Evolutionary conservation across 53 echinoderm and acorn worm species (phyloP), one percentile per base, ranked within the genome.

Genomic region (Stichopus horrens): DNA sequence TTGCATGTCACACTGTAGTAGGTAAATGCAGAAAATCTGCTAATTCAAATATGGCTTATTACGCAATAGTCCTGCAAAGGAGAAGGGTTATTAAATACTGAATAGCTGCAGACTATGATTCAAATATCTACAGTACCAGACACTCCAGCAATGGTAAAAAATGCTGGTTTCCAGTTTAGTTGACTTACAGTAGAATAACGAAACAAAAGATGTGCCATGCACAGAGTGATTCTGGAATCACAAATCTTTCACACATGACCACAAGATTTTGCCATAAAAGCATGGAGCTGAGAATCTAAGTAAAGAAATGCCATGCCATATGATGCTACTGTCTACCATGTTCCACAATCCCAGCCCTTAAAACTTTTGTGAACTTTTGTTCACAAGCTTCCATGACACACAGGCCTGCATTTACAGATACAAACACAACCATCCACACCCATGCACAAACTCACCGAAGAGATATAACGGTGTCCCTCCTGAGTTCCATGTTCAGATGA

Each of bases 211-310:
- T 75, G 75, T 75, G 75, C 75, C 75, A 14, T 19, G n/a, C 13
- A 75, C 75, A 16, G 11, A 11, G 14, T 75, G 75, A 19, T 75
- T 75, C n/a, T 75, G 75, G 75, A 75, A 75, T 16, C 75, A 16
- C 16, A 75, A 20, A 75, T 16, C n/a, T 16, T 19, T 75, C n/a
- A 75, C 75, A 75, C 75, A 75, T 75, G 13, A 75, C 75, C n/a
- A 75, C 75, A 75, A 75, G n/a, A 75, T 75, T 37, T 37, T 37
- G 37, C 37, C 37, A 37, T 37, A 37, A 37, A 37, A 37, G 37
- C 37, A 37, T 37, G 37, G 37, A 37, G 37, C 37, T 37, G 37
- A 37, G 37, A 37, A 19, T 75, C 75, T 75, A 19, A 75, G n/a
- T 75, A 6, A 11, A 14, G 13, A 5, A 75, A 75, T 75, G 75